phyloP scores from a whole-genome alignment of 2,113 vertebrate genomes.

The Symphodus melops region DNA sequence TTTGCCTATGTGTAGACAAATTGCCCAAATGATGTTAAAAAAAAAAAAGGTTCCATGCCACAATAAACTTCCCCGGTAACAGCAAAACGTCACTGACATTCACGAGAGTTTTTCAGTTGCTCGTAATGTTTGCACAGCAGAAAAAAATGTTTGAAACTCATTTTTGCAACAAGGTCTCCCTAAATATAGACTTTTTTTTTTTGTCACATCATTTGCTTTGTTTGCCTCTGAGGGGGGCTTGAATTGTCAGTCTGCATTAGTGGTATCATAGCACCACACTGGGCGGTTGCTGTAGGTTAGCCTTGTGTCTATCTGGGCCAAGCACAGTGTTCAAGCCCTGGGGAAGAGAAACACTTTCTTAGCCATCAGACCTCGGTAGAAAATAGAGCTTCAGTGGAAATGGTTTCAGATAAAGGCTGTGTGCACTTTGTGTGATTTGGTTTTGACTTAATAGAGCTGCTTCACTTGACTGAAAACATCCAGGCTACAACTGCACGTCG shows the following conservation, averaged over 20 bases:
- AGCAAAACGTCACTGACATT: too few relatives aligned
- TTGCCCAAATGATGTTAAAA: too few relatives aligned
- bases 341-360: constrained; percentile 62
- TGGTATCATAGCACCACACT: neutral
- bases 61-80: too few relatives aligned
- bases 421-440: neutral
- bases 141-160: neutral
- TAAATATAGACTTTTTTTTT: neutral
- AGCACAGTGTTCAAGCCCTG: constrained; percentile 34
- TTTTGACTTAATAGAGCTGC: neutral
- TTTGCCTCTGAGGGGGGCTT: neutral
- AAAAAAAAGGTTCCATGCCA: too few relatives aligned
- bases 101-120: too few relatives aligned
- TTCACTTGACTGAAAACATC: neutral
- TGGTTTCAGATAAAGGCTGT: constrained; percentile 4
- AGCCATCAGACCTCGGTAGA: constrained; percentile 35
- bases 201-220: neutral
- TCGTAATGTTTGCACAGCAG: neutral
- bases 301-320: constrained; percentile 57
- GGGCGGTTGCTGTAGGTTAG: constrained; percentile 29
- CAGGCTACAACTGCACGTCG: neutral
- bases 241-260: constrained; percentile 10
- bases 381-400: constrained; percentile 47
- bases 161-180: neutral
- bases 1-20: too few relatives aligned